Base-by-base conservation (phyloP, 2,797 vertebrate species). In the Catharus ustulatus region DNA sequence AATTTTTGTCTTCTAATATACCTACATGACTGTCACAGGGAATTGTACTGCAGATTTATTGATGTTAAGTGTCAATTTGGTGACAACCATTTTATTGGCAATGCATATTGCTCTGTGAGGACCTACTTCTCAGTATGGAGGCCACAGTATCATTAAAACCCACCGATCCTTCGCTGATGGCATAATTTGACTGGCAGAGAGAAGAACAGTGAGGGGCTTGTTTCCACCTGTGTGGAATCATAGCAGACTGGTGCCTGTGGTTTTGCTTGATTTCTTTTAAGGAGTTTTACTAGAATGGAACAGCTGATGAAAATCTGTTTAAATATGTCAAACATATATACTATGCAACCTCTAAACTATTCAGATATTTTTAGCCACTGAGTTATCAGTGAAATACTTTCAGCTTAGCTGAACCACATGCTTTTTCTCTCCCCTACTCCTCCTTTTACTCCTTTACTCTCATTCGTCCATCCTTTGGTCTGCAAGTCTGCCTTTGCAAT, bases 1-100 rank as follows among this genome's bases (percentile, higher is more conserved):
- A 98, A 99, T 99, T 98, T 98, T 98, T 99, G 98, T 98, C 98
- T 97, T 98, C 98, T 98, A 98, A 98, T 98, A 98, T 98, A 98
- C 98, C 98, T 98, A 98, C 98, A 98, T 98, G 98, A 98, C 98
- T 99, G 99, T 99, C 99, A 99, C 97, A 98, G 98, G 97, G 98
- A 98, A 98, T 99, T 98, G 98, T 97, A 95, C 98, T 92, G 95
- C 97, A 98, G 97, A 98, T 98, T 98, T 98, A 98, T 97, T 98
- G 98, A 99, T 97, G 98, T 98, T 97, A 98, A 98, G 96, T 98
- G 98, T 98, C 98, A 98, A 97, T 98, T 99, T 98, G 98, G 98
- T 98, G 98, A 99, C 98, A 99, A 98, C 98, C 98, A 98, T 98
- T 98, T 98, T 98, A 98, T 98, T 98, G 98, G 98, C 98, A 98